phyloP scores from a whole-genome alignment of 2,888 invertebrate genomes.

The Idaea aversata region DNA sequence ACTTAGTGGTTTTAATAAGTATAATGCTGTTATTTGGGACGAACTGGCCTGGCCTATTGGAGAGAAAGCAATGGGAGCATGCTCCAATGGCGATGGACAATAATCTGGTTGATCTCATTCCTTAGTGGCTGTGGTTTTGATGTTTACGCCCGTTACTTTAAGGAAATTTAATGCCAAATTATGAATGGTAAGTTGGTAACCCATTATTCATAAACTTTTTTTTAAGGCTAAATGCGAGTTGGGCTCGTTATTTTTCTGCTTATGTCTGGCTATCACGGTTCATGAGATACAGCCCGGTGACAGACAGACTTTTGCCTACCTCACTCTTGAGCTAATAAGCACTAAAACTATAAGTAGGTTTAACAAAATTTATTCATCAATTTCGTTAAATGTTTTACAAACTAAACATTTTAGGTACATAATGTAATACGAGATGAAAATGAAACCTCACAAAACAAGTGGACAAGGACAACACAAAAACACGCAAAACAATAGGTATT shows the following conservation, averaged over 20 bases:
- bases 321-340: too few relatives aligned
- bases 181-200: too few relatives aligned
- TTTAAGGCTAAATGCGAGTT: too few relatives aligned
- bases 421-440: neutral
- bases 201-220: too few relatives aligned
- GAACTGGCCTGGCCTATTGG: neutral
- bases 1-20: conserved; percentile 1
- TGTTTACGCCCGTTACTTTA: neutral
- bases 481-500: neutral
- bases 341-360: too few relatives aligned
- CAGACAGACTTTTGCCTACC: too few relatives aligned
- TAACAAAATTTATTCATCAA: too few relatives aligned
- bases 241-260: too few relatives aligned
- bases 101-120: neutral
- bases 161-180: neutral
- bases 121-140: neutral
- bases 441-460: neutral
- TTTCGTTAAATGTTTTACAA: too few relatives aligned
- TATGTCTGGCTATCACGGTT: too few relatives aligned
- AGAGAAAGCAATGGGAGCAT: neutral
- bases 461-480: neutral
- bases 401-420: neutral
- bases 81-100: neutral
- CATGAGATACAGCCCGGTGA: too few relatives aligned
- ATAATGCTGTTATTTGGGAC: neutral